phyloP scores from a whole-genome alignment of 2,113 vertebrate genomes.

The Rhabdornis inornatus region DNA sequence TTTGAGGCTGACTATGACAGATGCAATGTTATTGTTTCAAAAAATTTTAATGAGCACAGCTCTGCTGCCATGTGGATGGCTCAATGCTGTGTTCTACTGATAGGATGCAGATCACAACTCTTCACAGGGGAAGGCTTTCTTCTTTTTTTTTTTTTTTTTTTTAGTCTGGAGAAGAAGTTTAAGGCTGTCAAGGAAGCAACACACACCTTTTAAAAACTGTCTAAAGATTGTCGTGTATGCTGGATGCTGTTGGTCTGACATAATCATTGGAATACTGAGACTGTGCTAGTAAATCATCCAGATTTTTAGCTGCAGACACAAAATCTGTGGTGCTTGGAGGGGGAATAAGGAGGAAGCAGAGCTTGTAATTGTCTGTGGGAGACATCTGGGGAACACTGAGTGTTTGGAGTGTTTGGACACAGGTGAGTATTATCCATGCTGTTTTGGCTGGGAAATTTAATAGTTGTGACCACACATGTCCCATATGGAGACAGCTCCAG shows the following conservation, averaged over 20 bases:
- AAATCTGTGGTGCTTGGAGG: neutral
- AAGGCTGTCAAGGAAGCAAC: neutral
- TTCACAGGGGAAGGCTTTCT: neutral
- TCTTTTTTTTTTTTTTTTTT: neutral
- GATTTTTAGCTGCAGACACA: neutral
- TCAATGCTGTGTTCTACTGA: neutral
- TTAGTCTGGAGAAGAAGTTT: neutral
- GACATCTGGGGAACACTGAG: neutral
- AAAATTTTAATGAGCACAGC: constrained; percentile 43
- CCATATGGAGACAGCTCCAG: neutral
- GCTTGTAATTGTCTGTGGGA: neutral
- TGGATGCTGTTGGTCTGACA: neutral
- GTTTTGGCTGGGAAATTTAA: neutral
- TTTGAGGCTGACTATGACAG: neutral
- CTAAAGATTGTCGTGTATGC: neutral
- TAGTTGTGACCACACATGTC: neutral
- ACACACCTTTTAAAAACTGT: neutral
- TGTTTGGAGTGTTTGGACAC: neutral
- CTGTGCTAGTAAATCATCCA: neutral
- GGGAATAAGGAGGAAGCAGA: neutral
- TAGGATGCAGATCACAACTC: neutral
- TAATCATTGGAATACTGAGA: neutral
- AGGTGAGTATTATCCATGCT: neutral
- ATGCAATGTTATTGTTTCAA: constrained; percentile 17
- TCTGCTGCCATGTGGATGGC: neutral